A percentile compares a stretch with the other conserved stretches of the same genome.
Evolutionary conservation across 2,797 vertebrate species (phyloP).

Genomic region (Betta splendens): DNA sequence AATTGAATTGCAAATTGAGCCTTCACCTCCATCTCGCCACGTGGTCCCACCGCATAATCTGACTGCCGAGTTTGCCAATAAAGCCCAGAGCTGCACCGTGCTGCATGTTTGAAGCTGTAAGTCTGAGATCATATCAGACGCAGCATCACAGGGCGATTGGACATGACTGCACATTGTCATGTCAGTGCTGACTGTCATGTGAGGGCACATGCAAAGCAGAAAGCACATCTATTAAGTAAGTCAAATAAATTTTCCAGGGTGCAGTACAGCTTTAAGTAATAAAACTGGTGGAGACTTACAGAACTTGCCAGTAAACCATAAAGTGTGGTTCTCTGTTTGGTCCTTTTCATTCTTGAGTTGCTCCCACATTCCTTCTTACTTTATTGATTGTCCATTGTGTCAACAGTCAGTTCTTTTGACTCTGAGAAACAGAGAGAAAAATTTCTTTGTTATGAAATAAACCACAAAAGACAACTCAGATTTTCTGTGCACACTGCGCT

Average conservation of each 20-base stretch:
- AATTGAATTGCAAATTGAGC: too few relatives aligned
- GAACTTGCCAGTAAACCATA: constrained; percentile 10
- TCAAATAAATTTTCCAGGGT: neutral
- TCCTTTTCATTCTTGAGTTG: constrained; percentile 19
- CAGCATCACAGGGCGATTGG: neutral
- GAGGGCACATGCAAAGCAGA: constrained; percentile 19
- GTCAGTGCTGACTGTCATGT: neutral
- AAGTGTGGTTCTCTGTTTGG: constrained; percentile 6
- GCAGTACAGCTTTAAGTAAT: constrained; percentile 12
- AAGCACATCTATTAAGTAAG: neutral
- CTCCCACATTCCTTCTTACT: constrained; percentile 7
- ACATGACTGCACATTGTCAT: neutral
- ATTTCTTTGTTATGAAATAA: constrained; percentile 27
- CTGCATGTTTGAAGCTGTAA: constrained; percentile 1
- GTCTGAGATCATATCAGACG: constrained; percentile 5
- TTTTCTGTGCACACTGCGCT: constrained; percentile 31
- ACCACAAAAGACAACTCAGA: constrained; percentile 38
- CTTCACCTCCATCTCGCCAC: too few relatives aligned
- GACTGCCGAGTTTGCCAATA: neutral
- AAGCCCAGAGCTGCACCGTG: neutral
- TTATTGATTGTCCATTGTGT: constrained; percentile 10
- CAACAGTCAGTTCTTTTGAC: constrained; percentile 2
- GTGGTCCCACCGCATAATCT: too few relatives aligned
- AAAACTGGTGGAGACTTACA: neutral
- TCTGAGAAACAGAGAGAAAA: neutral